Evolutionary conservation across 2,113 vertebrate species (phyloP).

Genomic region (Callionymus lyra): DNA sequence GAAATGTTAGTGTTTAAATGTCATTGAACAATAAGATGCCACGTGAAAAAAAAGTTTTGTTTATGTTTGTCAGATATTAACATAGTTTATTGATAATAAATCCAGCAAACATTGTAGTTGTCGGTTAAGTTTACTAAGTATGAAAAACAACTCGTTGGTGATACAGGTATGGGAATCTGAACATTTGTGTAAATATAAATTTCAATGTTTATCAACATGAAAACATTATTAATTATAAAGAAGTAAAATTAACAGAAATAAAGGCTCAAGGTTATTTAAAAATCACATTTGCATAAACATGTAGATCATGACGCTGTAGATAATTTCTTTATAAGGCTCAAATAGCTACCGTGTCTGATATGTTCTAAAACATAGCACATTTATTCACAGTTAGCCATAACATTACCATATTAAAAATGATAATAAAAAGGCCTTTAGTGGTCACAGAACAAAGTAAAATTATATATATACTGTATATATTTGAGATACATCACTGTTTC

Average conservation of each 20-base stretch:
- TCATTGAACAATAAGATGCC: not conserved
- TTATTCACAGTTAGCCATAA: conserved; percentile 46
- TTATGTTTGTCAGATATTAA: not conserved
- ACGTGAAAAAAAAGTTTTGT: no score
- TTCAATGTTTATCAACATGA: not conserved
- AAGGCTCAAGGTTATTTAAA: conserved; percentile 13
- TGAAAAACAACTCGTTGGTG: no score
- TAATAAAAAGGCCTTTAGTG: conserved; percentile 45
- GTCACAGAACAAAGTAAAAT: conserved; percentile 28
- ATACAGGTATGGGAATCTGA: no score
- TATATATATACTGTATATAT: no score
- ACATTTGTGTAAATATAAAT: not conserved
- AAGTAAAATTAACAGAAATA: conserved; percentile 5
- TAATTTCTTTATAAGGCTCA: conserved; percentile 38
- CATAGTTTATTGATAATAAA: not conserved
- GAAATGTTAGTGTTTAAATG: no score
- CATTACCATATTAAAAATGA: conserved; percentile 31
- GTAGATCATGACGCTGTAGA: conserved; percentile 23
- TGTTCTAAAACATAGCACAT: conserved; percentile 37
- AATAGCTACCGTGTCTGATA: conserved; percentile 51
- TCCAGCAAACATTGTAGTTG: no score
- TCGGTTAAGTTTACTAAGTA: no score
- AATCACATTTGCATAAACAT: conserved; percentile 28
- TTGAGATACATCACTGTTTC: no score
- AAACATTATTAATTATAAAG: not conserved